Conservation (phyloP, 2,888 invertebrate species). For the Dugesia japonica region DNA sequence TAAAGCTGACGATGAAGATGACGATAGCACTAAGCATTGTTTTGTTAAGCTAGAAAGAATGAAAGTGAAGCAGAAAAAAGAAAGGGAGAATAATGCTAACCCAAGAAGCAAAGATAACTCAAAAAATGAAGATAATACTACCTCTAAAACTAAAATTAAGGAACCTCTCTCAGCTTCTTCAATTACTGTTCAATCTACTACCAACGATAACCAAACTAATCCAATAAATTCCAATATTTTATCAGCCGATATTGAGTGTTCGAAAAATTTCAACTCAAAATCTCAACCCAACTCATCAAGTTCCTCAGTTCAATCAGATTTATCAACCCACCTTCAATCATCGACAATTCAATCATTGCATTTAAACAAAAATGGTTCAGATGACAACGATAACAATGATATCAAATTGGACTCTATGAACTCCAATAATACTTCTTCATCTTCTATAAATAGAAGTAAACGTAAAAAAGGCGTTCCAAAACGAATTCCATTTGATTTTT, state of each 20-base stretch:
- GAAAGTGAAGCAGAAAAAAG: not conserved
- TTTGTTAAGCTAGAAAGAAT: not conserved
- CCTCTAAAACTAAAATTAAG: not conserved
- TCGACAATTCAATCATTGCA: not conserved
- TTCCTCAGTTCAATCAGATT: not conserved
- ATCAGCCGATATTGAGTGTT: not conserved
- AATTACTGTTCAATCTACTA: not conserved
- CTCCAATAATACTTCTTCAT: not conserved
- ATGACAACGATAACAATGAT: not conserved
- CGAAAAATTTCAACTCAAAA: not conserved
- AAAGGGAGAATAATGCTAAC: not conserved
- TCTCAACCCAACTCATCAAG: not conserved
- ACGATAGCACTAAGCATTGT: not conserved
- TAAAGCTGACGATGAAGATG: not conserved
- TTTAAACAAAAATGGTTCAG: not conserved
- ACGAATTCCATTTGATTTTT: slow-evolving; percentile 6
- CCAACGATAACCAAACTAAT: too few species aligned
- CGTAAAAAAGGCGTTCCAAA: slow-evolving; percentile 2
- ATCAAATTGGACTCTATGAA: not conserved
- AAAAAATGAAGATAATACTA: not conserved
- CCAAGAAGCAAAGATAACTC: not conserved
- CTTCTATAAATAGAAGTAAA: not conserved
- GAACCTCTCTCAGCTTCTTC: not conserved
- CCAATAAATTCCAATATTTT: not conserved
- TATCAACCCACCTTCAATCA: not conserved